Conservation (phyloP, 2,888 invertebrate genomes). For the Athalia cordata region DNA sequence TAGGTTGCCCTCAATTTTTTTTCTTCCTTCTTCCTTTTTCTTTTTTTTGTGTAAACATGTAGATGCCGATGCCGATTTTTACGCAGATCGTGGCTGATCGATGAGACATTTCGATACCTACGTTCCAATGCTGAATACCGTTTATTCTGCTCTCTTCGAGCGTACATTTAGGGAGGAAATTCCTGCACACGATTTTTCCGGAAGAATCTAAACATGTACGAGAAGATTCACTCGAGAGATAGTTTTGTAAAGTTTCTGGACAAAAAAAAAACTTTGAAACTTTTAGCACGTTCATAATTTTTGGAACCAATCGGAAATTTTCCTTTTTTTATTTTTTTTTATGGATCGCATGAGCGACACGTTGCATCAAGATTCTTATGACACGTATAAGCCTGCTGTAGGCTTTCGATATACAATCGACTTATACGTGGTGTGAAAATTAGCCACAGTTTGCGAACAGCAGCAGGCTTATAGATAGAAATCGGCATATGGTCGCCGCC, state of each 20-base stretch:
- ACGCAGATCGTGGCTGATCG: not conserved
- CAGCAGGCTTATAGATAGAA: conserved; percentile 28
- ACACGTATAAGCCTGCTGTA: not conserved
- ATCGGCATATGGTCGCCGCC: conserved; percentile 37
- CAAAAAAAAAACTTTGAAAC: not conserved
- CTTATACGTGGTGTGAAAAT: conserved; percentile 38
- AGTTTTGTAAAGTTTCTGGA: not conserved
- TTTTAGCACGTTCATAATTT: too few species aligned
- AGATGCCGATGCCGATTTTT: not conserved
- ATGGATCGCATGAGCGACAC: not conserved
- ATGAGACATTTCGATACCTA: conserved; percentile 26
- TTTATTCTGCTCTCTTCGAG: not conserved
- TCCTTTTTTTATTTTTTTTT: not conserved
- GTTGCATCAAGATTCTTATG: conserved; percentile 2
- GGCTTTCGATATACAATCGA: conserved; percentile 1
- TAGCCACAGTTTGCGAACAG: conserved; percentile 44
- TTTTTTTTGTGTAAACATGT: too few species aligned
- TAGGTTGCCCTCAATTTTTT: conserved; percentile 13
- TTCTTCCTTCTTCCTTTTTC: conserved; percentile 1
- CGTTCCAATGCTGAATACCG: not conserved
- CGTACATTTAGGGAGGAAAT: not conserved
- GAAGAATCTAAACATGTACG: not conserved
- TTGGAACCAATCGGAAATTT: not conserved
- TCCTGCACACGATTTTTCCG: conserved; percentile 19
- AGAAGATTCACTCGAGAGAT: conserved; percentile 10